Conservation (phyloP, 2,797 vertebrate species). For the Neostethus bicornis region DNA sequence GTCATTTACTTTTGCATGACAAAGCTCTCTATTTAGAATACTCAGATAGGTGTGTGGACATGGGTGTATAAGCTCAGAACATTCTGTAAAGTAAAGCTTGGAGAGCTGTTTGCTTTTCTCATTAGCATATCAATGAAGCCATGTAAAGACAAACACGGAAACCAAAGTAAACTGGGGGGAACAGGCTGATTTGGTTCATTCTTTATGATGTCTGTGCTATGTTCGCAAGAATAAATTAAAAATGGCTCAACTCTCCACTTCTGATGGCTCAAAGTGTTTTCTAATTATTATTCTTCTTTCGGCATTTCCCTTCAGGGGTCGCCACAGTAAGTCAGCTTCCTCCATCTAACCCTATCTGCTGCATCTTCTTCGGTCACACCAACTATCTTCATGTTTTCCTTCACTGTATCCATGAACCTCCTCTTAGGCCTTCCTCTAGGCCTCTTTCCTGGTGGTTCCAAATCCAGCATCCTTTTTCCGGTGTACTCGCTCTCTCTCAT, state of each 20-base stretch:
- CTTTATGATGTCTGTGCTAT: slow-evolving; percentile 15
- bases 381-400: too few species aligned
- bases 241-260: background rate
- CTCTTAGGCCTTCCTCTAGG: too few species aligned
- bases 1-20: too few species aligned
- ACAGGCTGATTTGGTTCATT: background rate
- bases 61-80: background rate
- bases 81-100: slow-evolving; percentile 23
- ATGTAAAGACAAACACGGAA: slow-evolving; percentile 16
- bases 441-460: too few species aligned
- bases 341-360: too few species aligned
- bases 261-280: background rate
- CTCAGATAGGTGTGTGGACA: background rate
- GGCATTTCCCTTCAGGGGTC: background rate
- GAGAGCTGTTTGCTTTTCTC: slow-evolving; percentile 21
- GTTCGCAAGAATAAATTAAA: background rate
- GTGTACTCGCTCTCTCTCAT: too few species aligned
- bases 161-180: slow-evolving; percentile 25
- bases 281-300: background rate
- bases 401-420: too few species aligned
- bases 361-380: too few species aligned
- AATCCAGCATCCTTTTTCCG: too few species aligned
- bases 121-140: slow-evolving; percentile 32
- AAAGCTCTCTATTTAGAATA: background rate
- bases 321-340: too few species aligned